These are phyloP conservation scores for Phorcus lineatus DNA, from an alignment of 2,888 invertebrate genomes.

Conservation along the genomic window DNA sequence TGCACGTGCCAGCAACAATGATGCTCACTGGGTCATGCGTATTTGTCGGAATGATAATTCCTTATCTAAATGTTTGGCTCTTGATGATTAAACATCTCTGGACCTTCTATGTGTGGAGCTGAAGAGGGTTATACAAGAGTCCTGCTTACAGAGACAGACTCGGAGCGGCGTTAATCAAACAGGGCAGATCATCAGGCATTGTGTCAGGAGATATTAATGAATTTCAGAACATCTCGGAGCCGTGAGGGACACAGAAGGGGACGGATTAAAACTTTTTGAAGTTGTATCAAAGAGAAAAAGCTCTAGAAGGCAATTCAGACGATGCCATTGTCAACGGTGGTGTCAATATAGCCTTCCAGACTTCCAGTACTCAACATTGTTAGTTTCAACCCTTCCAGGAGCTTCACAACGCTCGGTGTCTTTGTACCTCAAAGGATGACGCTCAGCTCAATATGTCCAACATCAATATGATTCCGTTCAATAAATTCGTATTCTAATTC, in stretches of 20 bases:
- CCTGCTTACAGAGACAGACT: not conserved
- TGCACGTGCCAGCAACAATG: constrained; percentile 19
- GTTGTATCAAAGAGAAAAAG: constrained; percentile 14
- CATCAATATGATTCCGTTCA: too few species aligned
- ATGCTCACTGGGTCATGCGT: not conserved
- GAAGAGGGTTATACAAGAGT: constrained; percentile 20
- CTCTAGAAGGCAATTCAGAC: not conserved
- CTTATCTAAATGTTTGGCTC: constrained; percentile 21
- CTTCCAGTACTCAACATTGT: too few species aligned
- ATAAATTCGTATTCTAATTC: too few species aligned
- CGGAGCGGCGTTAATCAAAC: not conserved
- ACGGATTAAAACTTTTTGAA: constrained; percentile 11
- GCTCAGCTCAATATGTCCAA: too few species aligned
- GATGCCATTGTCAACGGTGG: too few species aligned
- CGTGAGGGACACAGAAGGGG: not conserved
- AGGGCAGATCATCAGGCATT: not conserved
- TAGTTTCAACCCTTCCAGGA: too few species aligned
- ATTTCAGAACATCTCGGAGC: not conserved
- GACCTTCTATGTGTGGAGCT: not conserved
- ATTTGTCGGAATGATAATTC: constrained; percentile 9
- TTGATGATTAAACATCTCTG: not conserved
- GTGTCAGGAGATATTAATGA: constrained; percentile 17
- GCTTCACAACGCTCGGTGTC: too few species aligned
- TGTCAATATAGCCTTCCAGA: too few species aligned
- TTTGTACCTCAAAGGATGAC: too few species aligned